Evolutionary conservation across 2,888 invertebrate genomes (phyloP).

Genomic region (Rhamphomyia laevipes): DNA sequence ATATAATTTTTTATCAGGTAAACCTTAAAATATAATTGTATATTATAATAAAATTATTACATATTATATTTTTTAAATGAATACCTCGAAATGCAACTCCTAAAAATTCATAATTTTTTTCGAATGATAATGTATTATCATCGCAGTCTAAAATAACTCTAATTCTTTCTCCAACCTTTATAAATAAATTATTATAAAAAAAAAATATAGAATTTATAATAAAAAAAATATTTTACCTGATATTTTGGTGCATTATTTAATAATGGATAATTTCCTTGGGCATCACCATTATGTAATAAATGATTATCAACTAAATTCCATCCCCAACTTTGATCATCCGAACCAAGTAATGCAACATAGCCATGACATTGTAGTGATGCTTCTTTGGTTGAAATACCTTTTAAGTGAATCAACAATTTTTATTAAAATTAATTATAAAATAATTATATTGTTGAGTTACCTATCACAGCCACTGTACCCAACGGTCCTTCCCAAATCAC

Average conservation of each 20-base stretch:
- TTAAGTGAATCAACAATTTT: too few relatives aligned
- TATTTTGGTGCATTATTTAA: constrained; percentile 96
- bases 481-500: constrained; percentile 97
- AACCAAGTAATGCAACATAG: constrained; percentile 88
- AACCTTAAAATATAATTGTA: constrained; percentile 45
- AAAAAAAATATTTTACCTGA: constrained; percentile 50
- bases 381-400: constrained; percentile 77
- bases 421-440: too few relatives aligned
- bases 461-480: constrained; percentile 96
- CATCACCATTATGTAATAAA: constrained; percentile 90
- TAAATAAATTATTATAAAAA: neutral
- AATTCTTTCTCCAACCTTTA: constrained; percentile 89
- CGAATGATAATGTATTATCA: constrained; percentile 91
- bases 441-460: constrained; percentile 26
- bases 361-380: constrained; percentile 89
- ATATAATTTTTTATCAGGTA: constrained; percentile 85
- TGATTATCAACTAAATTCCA: constrained; percentile 99
- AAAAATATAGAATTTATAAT: neutral
- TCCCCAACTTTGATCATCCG: constrained; percentile 91
- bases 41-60: neutral
- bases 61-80: neutral
- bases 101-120: constrained; percentile 95
- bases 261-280: constrained; percentile 85
- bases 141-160: constrained; percentile 97
- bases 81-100: constrained; percentile 90